Conservation (phyloP, 2,113 vertebrate species). For the Dicentrarchus labrax region DNA sequence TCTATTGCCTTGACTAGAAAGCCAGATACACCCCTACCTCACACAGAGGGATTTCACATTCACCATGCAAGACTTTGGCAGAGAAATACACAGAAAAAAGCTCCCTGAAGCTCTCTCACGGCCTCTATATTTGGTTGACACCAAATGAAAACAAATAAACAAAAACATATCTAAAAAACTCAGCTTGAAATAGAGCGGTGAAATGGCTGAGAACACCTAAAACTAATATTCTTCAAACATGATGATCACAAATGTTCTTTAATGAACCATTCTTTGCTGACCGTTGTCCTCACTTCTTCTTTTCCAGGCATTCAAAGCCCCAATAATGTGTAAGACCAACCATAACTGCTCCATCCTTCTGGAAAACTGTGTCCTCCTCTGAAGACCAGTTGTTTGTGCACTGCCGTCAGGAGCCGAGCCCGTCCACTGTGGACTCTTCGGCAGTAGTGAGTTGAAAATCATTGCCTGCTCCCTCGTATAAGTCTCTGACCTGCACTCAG, state of each 20-base stretch:
- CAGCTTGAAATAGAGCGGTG: slow-evolving; percentile 14
- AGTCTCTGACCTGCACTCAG: slow-evolving; percentile 14
- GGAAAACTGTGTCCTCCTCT: background rate
- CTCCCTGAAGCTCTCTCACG: slow-evolving; percentile 50
- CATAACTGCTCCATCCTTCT: background rate
- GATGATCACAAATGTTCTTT: slow-evolving; percentile 3
- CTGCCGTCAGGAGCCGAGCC: background rate
- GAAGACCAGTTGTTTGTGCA: slow-evolving; percentile 12
- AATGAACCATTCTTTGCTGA: background rate
- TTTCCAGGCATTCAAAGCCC: background rate
- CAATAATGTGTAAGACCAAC: background rate
- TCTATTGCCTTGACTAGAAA: background rate
- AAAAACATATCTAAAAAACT: slow-evolving; percentile 7
- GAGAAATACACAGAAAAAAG: slow-evolving; percentile 2
- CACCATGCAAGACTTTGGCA: slow-evolving; percentile 12
- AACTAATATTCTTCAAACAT: slow-evolving; percentile 25
- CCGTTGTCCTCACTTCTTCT: background rate
- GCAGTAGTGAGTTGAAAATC: background rate
- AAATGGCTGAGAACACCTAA: slow-evolving; percentile 1
- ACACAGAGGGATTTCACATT: slow-evolving; percentile 4
- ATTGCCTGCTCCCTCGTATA: slow-evolving; percentile 30
- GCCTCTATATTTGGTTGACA: slow-evolving; percentile 52
- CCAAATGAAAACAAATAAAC: slow-evolving; percentile 47
- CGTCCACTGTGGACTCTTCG: background rate
- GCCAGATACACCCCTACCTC: background rate